Conservation (phyloP, 2,888 invertebrate species). For the Hirudinaria manillensis region DNA sequence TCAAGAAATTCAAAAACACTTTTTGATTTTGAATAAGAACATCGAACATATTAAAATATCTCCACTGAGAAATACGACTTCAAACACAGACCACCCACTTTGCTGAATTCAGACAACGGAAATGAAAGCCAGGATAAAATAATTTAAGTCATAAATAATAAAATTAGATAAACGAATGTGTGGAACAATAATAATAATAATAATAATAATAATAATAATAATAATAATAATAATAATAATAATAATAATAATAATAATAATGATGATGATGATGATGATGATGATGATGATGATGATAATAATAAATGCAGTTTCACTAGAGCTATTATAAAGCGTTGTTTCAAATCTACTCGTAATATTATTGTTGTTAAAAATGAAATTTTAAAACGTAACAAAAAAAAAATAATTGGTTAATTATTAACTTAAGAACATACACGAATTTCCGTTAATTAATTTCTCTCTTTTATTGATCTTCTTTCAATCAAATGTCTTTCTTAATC, state of each 20-base stretch:
- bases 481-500: no score
- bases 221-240: not conserved
- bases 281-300: not conserved
- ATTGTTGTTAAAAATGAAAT: not conserved
- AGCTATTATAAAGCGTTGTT: not conserved
- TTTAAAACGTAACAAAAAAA: no score
- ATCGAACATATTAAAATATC: no score
- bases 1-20: no score
- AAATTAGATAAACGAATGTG: not conserved
- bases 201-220: not conserved
- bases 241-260: not conserved
- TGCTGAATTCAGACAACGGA: not conserved
- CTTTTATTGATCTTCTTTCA: no score
- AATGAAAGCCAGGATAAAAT: not conserved
- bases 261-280: not conserved
- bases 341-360: not conserved
- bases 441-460: no score
- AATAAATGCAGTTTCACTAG: not conserved
- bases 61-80: conserved; percentile 1
- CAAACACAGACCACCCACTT: not conserved
- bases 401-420: no score
- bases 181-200: not conserved
- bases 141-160: not conserved
- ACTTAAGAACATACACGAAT: no score
- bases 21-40: no score